Evolutionary conservation across 2,113 vertebrate genomes (phyloP).

Genomic region (Shinisaurus crocodilurus): DNA sequence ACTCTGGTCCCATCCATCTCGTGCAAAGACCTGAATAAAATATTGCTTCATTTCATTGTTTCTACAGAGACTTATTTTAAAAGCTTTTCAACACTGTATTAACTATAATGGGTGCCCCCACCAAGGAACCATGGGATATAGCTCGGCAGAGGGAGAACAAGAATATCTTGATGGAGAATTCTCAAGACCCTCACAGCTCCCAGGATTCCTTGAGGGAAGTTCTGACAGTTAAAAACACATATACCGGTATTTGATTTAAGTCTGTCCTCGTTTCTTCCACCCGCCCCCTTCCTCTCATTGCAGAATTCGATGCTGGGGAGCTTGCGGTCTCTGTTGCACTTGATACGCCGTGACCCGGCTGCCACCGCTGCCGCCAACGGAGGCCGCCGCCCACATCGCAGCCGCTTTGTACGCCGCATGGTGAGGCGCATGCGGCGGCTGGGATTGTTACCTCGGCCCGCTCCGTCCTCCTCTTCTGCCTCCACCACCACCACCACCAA

Average conservation of each 20-base stretch:
- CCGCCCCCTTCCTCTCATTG: neutral
- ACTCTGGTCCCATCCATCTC: too few species aligned
- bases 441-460: constrained; percentile 83
- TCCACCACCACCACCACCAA: constrained; percentile 35
- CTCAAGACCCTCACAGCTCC: neutral
- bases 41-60: neutral
- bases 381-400: constrained; percentile 69
- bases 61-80: neutral
- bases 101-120: neutral
- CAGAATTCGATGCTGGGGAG: constrained; percentile 86
- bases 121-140: neutral
- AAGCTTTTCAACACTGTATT: neutral
- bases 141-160: too few species aligned
- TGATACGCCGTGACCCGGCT: constrained; percentile 84
- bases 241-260: neutral
- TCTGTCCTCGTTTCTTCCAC: neutral
- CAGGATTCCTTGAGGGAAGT: neutral
- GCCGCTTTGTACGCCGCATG: constrained; percentile 82
- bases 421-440: constrained; percentile 85
- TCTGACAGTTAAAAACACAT: neutral
- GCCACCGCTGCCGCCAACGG: constrained; percentile 65
- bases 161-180: neutral
- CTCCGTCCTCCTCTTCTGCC: constrained; percentile 69
- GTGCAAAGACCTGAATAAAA: neutral
- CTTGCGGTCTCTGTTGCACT: constrained; percentile 87